A percentile compares a stretch with the other conserved stretches of the same genome.
Conservation (phyloP, 2,888 invertebrate species). For the Drosophila incognita region DNA sequence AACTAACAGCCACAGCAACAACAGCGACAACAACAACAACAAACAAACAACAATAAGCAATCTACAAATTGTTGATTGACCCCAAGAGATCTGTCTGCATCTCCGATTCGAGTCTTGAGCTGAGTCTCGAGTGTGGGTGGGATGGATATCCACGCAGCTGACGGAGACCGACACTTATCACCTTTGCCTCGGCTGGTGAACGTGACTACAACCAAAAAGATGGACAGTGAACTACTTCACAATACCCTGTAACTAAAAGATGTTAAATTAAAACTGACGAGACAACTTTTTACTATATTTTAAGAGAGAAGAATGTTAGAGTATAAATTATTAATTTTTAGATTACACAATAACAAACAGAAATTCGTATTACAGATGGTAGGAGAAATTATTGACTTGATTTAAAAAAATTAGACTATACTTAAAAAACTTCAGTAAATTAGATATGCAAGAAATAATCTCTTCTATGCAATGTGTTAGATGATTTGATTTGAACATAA, state of each 20-base stretch:
- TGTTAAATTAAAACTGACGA: neutral
- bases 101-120: conserved; percentile 22
- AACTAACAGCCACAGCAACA: conserved; percentile 31
- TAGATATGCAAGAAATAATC: neutral
- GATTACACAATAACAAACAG: no score
- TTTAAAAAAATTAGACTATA: neutral
- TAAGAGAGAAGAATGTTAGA: neutral
- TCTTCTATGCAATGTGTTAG: neutral
- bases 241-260: conserved; percentile 15
- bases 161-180: conserved; percentile 63
- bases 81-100: conserved; percentile 53
- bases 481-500: neutral
- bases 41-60: conserved; percentile 38
- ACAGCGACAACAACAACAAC: conserved; percentile 27
- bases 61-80: conserved; percentile 67
- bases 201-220: conserved; percentile 53
- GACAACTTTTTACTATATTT: neutral
- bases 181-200: conserved; percentile 52
- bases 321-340: neutral
- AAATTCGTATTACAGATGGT: neutral
- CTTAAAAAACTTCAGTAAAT: neutral
- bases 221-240: neutral
- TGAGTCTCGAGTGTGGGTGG: conserved; percentile 44
- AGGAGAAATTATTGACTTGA: neutral
- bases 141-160: conserved; percentile 40